Evolutionary conservation across 2,888 invertebrate genomes (phyloP), one percentile per base, ranked within the genome.

Genomic region (Cerceris rybyensis): DNA sequence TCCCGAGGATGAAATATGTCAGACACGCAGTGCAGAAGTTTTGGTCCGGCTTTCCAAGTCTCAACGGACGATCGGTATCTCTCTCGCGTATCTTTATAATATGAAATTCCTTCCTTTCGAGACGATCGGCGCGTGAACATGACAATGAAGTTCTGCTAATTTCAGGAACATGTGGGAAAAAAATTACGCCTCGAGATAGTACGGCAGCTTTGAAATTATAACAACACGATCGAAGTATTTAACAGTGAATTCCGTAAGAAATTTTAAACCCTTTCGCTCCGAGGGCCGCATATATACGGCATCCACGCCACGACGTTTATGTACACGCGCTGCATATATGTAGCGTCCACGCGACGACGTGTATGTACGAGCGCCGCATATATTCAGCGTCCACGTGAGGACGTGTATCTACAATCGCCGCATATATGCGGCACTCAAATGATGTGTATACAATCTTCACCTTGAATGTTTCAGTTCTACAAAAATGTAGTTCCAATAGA

Each of bases 1-100:
- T 84, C 83, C 84, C 28, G 28, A 43, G 46, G 52, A 39, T 58
- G 82, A 84, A 83, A 81, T 81, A 84, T 81, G 79, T 81, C 74
- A 74, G 81, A 78, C 78, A 83, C 52, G 81, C 81, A 72, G 42
- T 54, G 70, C 72, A 75, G 76, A 82, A 82, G 74, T 75, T 82
- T 73, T 67, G 67, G 71, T 59, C 73, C 68, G 63, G 50, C 61
- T 71, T 71, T 28, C 63, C 58, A 69, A 65, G 63, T 78, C 65
- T 55, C 60, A 54, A 13, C 54, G 41, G 74, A 61, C 61, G 73
- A 79, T 76, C 57, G 73, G 58, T 49, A 28, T 14, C 64, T 46
- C 41, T 28, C 55, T 0, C n/a, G 14, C 42, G 59, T 41, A 28
- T 49, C 52, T 67, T 75, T 60, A 58, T 75, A 70, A 75, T 71